phyloP scores from a whole-genome alignment of 1,140 invertebrate genomes.

The Adelges cooleyi region DNA sequence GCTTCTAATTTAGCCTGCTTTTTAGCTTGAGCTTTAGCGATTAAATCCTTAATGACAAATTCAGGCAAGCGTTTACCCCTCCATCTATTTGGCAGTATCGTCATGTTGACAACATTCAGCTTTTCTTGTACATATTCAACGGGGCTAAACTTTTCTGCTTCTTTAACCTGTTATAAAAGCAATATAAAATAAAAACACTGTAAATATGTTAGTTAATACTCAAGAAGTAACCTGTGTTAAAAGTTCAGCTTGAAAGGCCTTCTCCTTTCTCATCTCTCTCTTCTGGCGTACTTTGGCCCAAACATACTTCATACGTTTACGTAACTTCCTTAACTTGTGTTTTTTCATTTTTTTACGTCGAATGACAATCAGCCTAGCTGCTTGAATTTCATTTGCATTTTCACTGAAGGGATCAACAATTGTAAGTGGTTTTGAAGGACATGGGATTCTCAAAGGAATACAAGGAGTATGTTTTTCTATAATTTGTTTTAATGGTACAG shows the following conservation, averaged over 20 bases:
- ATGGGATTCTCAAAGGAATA: slow-evolving; percentile 1
- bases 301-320: slow-evolving; percentile 61
- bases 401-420: slow-evolving; percentile 1
- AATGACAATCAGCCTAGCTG: slow-evolving; percentile 61
- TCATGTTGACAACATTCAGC: slow-evolving; percentile 35
- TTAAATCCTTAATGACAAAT: slow-evolving; percentile 33
- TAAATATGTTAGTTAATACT: background rate
- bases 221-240: slow-evolving; percentile 1
- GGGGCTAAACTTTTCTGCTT: slow-evolving; percentile 40
- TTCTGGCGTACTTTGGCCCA: slow-evolving; percentile 58
- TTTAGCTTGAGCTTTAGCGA: slow-evolving; percentile 25
- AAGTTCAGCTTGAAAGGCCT: slow-evolving; percentile 50
- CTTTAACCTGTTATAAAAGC: slow-evolving; percentile 51
- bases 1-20: slow-evolving; percentile 10
- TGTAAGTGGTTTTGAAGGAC: background rate
- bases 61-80: slow-evolving; percentile 34
- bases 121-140: slow-evolving; percentile 37
- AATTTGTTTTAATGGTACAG: background rate
- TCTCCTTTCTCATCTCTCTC: slow-evolving; percentile 59
- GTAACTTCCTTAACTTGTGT: slow-evolving; percentile 66
- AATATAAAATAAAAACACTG: slow-evolving; percentile 35
- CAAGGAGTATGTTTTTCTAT: background rate
- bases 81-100: slow-evolving; percentile 33
- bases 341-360: slow-evolving; percentile 73
- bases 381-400: slow-evolving; percentile 46